A percentile compares a stretch with the other conserved stretches of the same genome.
Conservation (phyloP, 2,113 vertebrate genomes). For the Gambusia affinis region DNA sequence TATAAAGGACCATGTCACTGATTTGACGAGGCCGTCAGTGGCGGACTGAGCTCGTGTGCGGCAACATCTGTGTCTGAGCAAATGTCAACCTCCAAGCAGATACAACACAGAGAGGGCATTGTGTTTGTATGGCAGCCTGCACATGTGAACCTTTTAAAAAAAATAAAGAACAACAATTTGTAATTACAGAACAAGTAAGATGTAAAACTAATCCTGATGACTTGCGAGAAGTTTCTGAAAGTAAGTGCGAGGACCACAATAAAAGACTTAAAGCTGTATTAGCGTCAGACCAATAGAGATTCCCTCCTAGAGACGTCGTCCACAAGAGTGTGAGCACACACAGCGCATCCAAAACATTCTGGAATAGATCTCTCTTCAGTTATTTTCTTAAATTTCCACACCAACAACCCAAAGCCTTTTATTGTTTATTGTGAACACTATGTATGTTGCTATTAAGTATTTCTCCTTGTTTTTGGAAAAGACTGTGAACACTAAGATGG, state of each 20-base stretch:
- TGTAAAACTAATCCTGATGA: constrained; percentile 64
- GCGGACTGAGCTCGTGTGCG: constrained; percentile 20
- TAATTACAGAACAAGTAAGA: constrained; percentile 69
- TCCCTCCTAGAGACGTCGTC: constrained; percentile 6
- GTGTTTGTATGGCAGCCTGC: constrained; percentile 3
- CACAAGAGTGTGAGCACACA: constrained; percentile 21
- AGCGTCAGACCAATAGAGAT: constrained; percentile 13
- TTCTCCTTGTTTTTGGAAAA: not conserved
- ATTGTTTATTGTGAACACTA: not conserved
- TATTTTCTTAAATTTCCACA: not conserved
- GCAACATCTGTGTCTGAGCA: constrained; percentile 8
- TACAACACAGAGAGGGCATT: constrained; percentile 50
- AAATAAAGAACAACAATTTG: constrained; percentile 61
- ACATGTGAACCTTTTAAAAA: constrained; percentile 21
- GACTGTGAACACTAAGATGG: too few species aligned
- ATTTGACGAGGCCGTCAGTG: constrained; percentile 59
- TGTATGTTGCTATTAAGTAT: not conserved
- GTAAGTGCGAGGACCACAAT: constrained; percentile 52
- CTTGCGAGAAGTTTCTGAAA: constrained; percentile 64
- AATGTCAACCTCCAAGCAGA: constrained; percentile 40
- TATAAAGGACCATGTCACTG: constrained; percentile 55
- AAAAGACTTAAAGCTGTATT: constrained; percentile 35
- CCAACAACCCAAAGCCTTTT: not conserved
- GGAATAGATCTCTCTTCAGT: not conserved
- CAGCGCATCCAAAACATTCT: constrained; percentile 14